Evolutionary conservation across 2,888 invertebrate species (phyloP).

Genomic region (Neoaliturus tenellus): DNA sequence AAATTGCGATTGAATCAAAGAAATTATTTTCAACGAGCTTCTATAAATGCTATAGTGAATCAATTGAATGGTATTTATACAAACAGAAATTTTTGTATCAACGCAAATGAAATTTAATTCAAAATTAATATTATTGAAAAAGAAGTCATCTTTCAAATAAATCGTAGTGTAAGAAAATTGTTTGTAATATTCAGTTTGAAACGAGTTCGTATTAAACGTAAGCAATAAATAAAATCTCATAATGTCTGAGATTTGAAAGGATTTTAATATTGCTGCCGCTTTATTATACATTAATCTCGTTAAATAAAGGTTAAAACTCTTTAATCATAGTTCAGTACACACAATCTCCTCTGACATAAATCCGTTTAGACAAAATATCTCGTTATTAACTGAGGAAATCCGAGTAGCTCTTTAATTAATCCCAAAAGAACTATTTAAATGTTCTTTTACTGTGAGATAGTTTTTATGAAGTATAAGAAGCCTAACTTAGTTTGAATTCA

Average conservation of each 20-base stretch:
- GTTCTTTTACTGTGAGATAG: no score
- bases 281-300: background rate
- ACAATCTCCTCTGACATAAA: background rate
- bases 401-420: background rate
- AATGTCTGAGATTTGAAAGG: background rate
- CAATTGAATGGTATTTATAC: no score
- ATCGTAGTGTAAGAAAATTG: no score
- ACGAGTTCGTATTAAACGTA: background rate
- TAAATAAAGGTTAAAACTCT: background rate
- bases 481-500: no score
- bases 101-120: no score
- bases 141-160: no score
- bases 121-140: no score
- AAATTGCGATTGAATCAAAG: background rate
- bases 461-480: no score
- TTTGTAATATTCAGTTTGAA: background rate
- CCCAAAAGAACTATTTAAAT: background rate
- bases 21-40: no score
- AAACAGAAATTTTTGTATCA: no score
- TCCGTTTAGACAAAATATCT: background rate
- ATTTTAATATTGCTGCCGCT: background rate
- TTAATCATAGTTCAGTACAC: conserved; percentile 19
- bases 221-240: background rate
- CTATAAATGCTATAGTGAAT: no score
- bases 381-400: background rate